Conservation (phyloP, 2,888 invertebrate genomes). For the Hirudinaria manillensis region DNA sequence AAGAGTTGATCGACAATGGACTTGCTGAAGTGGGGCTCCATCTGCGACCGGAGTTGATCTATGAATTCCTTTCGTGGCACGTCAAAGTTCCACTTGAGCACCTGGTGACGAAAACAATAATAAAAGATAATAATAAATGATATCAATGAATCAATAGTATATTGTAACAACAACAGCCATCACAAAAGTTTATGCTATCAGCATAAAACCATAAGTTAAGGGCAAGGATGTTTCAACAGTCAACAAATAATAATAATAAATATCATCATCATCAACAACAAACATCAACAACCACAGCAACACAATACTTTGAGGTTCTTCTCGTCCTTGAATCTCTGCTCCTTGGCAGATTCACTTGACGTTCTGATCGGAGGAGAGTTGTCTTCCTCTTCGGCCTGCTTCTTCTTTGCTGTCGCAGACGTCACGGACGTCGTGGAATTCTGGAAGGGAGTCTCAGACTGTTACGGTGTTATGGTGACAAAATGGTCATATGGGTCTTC, state of each 20-base stretch:
- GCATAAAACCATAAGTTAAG: neutral
- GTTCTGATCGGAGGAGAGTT: slow-evolving; percentile 66
- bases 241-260: neutral
- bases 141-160: neutral
- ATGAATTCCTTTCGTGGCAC: slow-evolving; percentile 88
- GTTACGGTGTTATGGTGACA: neutral
- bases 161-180: neutral
- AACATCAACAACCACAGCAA: neutral
- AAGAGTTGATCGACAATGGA: slow-evolving; percentile 84
- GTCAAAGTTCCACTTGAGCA: slow-evolving; percentile 88
- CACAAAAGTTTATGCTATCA: neutral
- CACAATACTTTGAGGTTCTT: slow-evolving; percentile 71
- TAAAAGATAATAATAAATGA: neutral
- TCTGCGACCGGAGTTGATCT: slow-evolving; percentile 81
- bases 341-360: slow-evolving; percentile 65
- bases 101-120: slow-evolving; percentile 44
- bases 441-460: neutral
- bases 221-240: neutral
- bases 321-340: slow-evolving; percentile 87
- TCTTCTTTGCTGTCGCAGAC: slow-evolving; percentile 53
- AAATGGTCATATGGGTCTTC: neutral
- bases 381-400: slow-evolving; percentile 80
- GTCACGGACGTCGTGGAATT: neutral
- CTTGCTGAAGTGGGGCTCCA: slow-evolving; percentile 84
- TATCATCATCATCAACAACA: neutral